Evolutionary conservation across 2,113 vertebrate genomes (phyloP), one percentile per base, ranked within the genome.

Genomic region (Mesitornis unicolor): DNA sequence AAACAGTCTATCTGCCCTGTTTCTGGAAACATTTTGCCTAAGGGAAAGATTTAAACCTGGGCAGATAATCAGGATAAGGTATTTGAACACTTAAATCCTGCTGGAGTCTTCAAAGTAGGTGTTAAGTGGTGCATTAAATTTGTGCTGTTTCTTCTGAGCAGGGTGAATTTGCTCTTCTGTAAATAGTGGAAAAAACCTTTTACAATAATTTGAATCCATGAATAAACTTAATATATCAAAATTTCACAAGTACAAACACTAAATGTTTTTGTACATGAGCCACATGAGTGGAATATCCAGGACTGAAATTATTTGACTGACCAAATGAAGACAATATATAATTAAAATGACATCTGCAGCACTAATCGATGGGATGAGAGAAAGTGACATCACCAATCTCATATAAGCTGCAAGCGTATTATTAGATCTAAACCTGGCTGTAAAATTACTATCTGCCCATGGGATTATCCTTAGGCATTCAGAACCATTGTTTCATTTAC

Each of bases 391-490:
- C 92, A 95, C 73, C 51, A 69, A 89, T 92, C 93, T 96, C 88
- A 87, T 76, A 77, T 69, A 84, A 92, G 10, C 59, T 92, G 88
- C 79, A 97, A 96, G 89, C 15, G 1, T 94, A 59, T 96, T 92
- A 97, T 96, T 96, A 97, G 85, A 95, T 93, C 95, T 91, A 97
- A 97, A 96, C 93, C 94, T 93, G 83, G 90, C 88, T 92, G 80
- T 90, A 94, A 97, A 97, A 96, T 93, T 93, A 90, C 93, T 92
- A 81, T 97, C 93, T 96, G 91, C 88, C 83, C 87, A 59, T 87
- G 83, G 87, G 93, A 95, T 94, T 96, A 95, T 92, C 88, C 84
- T 96, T 59, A 95, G 86, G 88, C 78, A 89, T 84, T 93, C 65
- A 89, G 78, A 92, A 73, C 81, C 83, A 96, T 88, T 95, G 94